Evolutionary conservation across 2,113 vertebrate species (phyloP).

Genomic region (Oreochromis spilurus): DNA sequence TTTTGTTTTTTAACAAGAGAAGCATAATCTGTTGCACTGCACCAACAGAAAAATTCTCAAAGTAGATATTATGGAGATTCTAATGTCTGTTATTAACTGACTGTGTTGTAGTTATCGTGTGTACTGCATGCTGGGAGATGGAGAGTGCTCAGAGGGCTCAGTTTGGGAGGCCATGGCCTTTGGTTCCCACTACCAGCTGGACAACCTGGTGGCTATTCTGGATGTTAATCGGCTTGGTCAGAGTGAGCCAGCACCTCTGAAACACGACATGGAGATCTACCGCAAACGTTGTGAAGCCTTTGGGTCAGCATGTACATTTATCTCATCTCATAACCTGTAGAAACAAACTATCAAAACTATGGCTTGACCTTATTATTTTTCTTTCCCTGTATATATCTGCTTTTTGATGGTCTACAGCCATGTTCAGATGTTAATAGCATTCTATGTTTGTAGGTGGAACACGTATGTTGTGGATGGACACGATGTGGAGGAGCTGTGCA

Average conservation of each 20-base stretch:
- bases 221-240: slow-evolving; percentile 82
- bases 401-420: background rate
- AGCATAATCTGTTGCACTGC: background rate
- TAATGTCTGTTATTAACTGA: background rate
- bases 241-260: slow-evolving; percentile 75
- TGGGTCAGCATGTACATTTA: slow-evolving; percentile 67
- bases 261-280: slow-evolving; percentile 72
- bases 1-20: background rate
- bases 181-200: slow-evolving; percentile 79
- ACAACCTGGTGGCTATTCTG: slow-evolving; percentile 83
- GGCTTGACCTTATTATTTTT: background rate
- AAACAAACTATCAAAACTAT: background rate
- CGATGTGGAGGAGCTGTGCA: slow-evolving; percentile 79
- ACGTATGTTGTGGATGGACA: slow-evolving; percentile 83
- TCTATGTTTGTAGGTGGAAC: slow-evolving; percentile 75
- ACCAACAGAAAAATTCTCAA: background rate
- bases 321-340: background rate
- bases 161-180: slow-evolving; percentile 91
- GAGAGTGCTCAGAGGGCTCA: slow-evolving; percentile 80
- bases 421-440: background rate
- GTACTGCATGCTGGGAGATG: slow-evolving; percentile 82
- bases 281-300: slow-evolving; percentile 84
- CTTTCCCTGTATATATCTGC: rapidly evolving
- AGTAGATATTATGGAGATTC: background rate
- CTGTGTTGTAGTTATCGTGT: slow-evolving; percentile 78